Evolutionary conservation across 2,113 vertebrate genomes (phyloP), one percentile per base, ranked within the genome.

Genomic region (Anolis sagrei): DNA sequence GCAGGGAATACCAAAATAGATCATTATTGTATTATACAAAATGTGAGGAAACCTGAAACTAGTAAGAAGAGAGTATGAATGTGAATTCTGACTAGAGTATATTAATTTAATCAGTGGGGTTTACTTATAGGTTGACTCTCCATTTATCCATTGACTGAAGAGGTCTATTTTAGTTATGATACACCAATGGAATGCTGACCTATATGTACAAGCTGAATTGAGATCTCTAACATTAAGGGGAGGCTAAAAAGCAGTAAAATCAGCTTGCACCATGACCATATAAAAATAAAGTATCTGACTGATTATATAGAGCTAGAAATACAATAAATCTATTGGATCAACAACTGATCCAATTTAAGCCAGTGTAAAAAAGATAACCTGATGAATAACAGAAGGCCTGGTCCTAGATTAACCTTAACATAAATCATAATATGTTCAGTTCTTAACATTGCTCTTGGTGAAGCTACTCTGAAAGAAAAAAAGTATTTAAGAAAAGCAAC

Each of bases 291-390:
- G 70, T 68, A 32, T 64, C 74, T 76, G 74, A 34, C 36, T 48
- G 19, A 84, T 74, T 5, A 34, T 14, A 77, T 1, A 54, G 51
- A 54, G 51, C 51, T 66, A 80, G 79, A 79, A 8, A n/a, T 14
- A 48, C 27, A 44, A 83, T 64, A 68, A 91, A 86, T 16, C 29
- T 83, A 66, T 3, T 90, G 32, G 6, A 61, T 89, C 62, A 87
- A 76, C 86, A 2, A 0, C 19, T 76, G 18, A 76, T 88, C 64
- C 82, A 32, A 80, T 87, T 76, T 44, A 88, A 69, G 7, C 27
- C 4, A 76, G n/a, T 54, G 48, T 80, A 61, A 86, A 64, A 70
- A 76, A 39, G 8, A 64, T 25, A 81, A 25, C 21, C 25, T 70
- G 19, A 75, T 74, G 86, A 81, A 70, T 84, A 54, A 13, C 10